Base-by-base conservation (phyloP, 2,113 vertebrate genomes). In the Bubo bubo region DNA sequence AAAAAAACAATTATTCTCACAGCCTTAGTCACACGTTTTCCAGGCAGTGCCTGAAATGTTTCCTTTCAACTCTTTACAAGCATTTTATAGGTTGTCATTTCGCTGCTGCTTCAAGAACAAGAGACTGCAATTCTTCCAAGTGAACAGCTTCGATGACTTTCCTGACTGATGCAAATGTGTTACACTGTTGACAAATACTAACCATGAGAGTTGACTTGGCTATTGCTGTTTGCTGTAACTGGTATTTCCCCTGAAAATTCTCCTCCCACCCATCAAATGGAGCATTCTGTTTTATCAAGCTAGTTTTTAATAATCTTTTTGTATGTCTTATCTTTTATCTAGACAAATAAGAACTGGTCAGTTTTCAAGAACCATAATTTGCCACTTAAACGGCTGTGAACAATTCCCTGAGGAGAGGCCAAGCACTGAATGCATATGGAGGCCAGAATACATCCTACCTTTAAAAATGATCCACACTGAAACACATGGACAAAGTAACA, bases 31-130 rank as follows among this genome's bases (percentile, higher is more conserved):
- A 97, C 94, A 97, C 94, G 39, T 97, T 97, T 97, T 96, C 84
- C 85, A 95, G 87, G 91, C 95, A 96, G 55, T 71, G 95, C 91
- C 91, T 96, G 93, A 94, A 96, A 97, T 97, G 94, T 97, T 97
- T 97, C 97, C 81, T 95, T 97, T 97, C 97, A 96, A 82, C 83
- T 96, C 91, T 88, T 90, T 97, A 89, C 95, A 95, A 93, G 89
- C 94, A 96, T 96, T 97, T 97, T 97, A 96, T 95, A 97, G 80
- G 95, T 95, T 97, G 97, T 97, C 96, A 95, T 95, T 97, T 97
- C 30, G 20, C 95, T 96, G 86, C 91, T 96, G 94, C 93, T 90
- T 95, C 91, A 95, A 87, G 93, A 97, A 96, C 91, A 97, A 97
- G 95, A 97, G 94, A 34, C 62, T 91, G 88, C 93, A 91, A 26